Evolutionary conservation across 2,888 invertebrate genomes (phyloP).

Genomic region (Portevinia maculata): DNA sequence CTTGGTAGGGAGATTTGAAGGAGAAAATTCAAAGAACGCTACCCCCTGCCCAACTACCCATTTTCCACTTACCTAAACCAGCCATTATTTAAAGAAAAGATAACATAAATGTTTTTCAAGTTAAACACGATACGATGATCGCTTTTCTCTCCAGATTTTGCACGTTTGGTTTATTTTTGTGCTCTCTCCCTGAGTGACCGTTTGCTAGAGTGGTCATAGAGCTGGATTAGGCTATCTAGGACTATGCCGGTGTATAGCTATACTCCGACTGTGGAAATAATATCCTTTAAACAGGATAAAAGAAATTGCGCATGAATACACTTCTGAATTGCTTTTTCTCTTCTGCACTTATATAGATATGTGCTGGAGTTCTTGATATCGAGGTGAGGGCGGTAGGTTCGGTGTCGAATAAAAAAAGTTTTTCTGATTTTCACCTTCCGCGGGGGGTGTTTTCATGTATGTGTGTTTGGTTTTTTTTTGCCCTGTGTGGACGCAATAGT

Average conservation of each 20-base stretch:
- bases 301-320: conserved; percentile 83
- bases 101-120: conserved; percentile 74
- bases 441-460: too few species aligned
- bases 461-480: background rate
- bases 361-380: background rate
- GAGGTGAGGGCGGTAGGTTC: background rate
- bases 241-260: background rate
- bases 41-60: conserved; percentile 10
- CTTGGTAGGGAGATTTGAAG: background rate
- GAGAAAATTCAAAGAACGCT: conserved; percentile 34
- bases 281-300: conserved; percentile 82
- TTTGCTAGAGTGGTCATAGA: conserved; percentile 66
- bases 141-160: conserved; percentile 73
- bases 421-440: conserved; percentile 67
- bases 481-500: background rate
- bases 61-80: conserved; percentile 56
- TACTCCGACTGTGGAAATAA: conserved; percentile 55
- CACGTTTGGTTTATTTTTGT: conserved; percentile 64
- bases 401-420: conserved; percentile 33
- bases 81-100: conserved; percentile 71
- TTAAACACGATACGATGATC: conserved; percentile 74
- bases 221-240: conserved; percentile 4
- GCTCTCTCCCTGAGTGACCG: conserved; percentile 60
- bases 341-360: conserved; percentile 36
- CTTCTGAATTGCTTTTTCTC: conserved; percentile 78